These are phyloP conservation scores for Drosophila neutralis DNA, from an alignment of 2,888 invertebrate genomes.

Conservation along the genomic window DNA sequence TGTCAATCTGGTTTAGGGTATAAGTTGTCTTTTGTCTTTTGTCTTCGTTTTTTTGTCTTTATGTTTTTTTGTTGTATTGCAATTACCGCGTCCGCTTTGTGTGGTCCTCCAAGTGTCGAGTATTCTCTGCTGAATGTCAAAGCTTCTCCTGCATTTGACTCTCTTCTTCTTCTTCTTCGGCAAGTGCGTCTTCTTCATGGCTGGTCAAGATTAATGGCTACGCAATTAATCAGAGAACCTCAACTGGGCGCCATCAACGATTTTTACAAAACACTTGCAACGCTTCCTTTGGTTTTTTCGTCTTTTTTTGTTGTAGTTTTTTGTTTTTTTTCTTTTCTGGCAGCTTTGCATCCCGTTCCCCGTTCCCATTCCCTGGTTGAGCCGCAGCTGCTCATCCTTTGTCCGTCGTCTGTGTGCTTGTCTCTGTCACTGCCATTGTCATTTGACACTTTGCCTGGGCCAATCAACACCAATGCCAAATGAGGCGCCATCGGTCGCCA, in stretches of 20 bases:
- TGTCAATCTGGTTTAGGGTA: constrained; percentile 66
- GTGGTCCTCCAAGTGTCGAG: constrained; percentile 55
- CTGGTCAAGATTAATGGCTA: constrained; percentile 83
- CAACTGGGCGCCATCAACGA: constrained; percentile 72
- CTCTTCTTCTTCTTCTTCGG: not conserved
- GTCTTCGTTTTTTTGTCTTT: not conserved
- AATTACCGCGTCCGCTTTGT: constrained; percentile 61
- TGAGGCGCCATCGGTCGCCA: constrained; percentile 70
- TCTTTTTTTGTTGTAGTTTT: not conserved
- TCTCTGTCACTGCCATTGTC: constrained; percentile 53
- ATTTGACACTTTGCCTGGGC: constrained; percentile 74
- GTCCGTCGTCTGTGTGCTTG: constrained; percentile 19
- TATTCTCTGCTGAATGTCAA: constrained; percentile 30
- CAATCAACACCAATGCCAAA: constrained; percentile 69
- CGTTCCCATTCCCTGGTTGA: not conserved
- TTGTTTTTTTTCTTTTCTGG: not conserved
- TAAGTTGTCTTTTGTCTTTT: constrained; percentile 30
- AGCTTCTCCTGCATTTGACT: constrained; percentile 11
- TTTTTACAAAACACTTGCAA: constrained; percentile 61
- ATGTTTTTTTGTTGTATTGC: constrained; percentile 41
- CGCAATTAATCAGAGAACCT: constrained; percentile 82
- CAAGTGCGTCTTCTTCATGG: constrained; percentile 44
- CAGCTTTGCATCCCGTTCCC: not conserved
- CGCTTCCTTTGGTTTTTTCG: constrained; percentile 44
- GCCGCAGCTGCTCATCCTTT: constrained; percentile 1